Base-by-base conservation (phyloP, 2,113 vertebrate genomes). In the Mustela lutreola region DNA sequence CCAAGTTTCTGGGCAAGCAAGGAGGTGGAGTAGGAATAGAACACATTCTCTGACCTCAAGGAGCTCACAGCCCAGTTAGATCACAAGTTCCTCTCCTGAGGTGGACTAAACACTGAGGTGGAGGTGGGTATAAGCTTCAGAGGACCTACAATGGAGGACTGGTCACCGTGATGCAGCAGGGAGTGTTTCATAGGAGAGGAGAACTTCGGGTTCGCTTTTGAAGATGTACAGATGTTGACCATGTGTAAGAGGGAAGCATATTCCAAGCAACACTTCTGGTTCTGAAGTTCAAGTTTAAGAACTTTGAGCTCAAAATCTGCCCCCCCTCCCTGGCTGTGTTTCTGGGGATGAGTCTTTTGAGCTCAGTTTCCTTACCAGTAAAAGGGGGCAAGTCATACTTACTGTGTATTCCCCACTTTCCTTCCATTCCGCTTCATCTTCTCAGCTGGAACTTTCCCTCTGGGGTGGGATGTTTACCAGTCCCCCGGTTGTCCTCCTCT, bases 381-480 rank as follows among this genome's bases (percentile, higher is more conserved):
- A 21, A 56, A 7, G n/a, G 2, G 3, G 22, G 16, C 10, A 10
- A 2, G 0, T 31, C 7, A 0, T 18, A 28, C 36, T 45, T 48
- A n/a, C 58, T 63, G 8, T 3, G 28, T 48, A n/a, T 4, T 11
- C 0, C 45, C 75, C 39, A 2, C 58, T 2, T 1, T 0, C 10
- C 24, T 3, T 45, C 50, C 11, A 22, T 78, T 84, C 39, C 36
- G 8, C 65, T 22, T 60, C 36, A 36, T 7, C 28, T 31, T 60
- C 75, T 48, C 76, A 53, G 60, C 75, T 31, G 28, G 10, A 4
- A n/a, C 60, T 36, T 65, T 18, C 22, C 28, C 36, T 31, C 31
- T 22, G 36, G 71, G 8, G 0, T 4, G 18, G 9, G 48, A 2
- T 5, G 5, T 24, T 28, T 8, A 1, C 21, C 10, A 21, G 1